Evolutionary conservation across 2,888 invertebrate genomes (phyloP).

Genomic region (Calameuta pallipes): DNA sequence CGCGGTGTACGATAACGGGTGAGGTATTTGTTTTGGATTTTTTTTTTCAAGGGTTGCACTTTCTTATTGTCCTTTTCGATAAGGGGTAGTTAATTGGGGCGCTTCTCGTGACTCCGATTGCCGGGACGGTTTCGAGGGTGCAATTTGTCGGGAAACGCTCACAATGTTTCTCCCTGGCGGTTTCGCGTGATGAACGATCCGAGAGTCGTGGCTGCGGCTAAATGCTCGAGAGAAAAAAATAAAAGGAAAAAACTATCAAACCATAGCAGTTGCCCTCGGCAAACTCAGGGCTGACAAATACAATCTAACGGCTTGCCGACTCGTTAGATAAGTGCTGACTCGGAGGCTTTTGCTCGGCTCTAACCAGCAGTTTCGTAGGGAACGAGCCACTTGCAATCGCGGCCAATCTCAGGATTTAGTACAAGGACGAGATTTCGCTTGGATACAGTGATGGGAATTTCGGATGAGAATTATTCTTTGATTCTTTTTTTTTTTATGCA

Average conservation of each 20-base stretch:
- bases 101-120: neutral
- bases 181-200: constrained; percentile 32
- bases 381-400: neutral
- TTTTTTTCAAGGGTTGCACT: neutral
- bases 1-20: too few relatives aligned
- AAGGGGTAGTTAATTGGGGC: neutral
- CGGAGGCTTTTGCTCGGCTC: neutral
- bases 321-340: neutral
- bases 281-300: neutral
- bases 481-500: neutral
- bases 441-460: neutral
- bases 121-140: constrained; percentile 25
- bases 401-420: neutral
- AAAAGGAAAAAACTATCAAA: constrained; percentile 30
- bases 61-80: neutral
- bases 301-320: neutral
- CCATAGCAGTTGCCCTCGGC: constrained; percentile 14
- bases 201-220: constrained; percentile 14
- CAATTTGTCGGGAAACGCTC: constrained; percentile 36
- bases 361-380: neutral
- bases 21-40: neutral
- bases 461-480: neutral
- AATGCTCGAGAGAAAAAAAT: constrained; percentile 20
- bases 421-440: neutral
- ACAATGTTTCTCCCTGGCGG: constrained; percentile 22